phyloP scores from a whole-genome alignment of 2,797 vertebrate genomes.

The Thunnus albacares region DNA sequence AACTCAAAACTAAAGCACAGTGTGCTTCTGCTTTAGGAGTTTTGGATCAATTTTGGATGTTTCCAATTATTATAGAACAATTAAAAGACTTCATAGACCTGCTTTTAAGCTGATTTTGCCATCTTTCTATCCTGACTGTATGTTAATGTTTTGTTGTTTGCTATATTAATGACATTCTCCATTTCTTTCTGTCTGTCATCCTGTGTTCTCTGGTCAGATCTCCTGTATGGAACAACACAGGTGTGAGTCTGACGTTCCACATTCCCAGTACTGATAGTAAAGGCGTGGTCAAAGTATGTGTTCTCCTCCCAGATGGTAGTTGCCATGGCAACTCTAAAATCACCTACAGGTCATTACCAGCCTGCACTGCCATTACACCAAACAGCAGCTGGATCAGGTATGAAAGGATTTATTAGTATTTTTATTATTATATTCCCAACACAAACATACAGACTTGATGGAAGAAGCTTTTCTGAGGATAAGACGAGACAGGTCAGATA shows the following conservation, averaged over 20 bases:
- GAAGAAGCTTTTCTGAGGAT: too few relatives aligned
- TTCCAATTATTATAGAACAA: neutral
- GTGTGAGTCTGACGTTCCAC: constrained; percentile 86
- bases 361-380: constrained; percentile 85
- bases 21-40: neutral
- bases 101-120: neutral
- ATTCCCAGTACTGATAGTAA: constrained; percentile 86
- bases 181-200: neutral
- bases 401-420: neutral
- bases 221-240: constrained; percentile 84
- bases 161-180: neutral
- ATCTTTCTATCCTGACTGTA: neutral
- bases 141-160: neutral
- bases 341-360: constrained; percentile 87
- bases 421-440: neutral
- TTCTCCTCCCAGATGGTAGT: constrained; percentile 82
- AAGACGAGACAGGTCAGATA: neutral
- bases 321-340: constrained; percentile 83
- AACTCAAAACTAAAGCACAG: neutral
- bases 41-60: neutral
- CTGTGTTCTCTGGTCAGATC: constrained; percentile 76
- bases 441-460: neutral
- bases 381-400: constrained; percentile 90
- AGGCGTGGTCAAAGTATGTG: constrained; percentile 87
- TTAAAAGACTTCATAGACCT: too few relatives aligned